phyloP scores from a whole-genome alignment of 2,113 vertebrate species.

The Phalacrocorax aristotelis region DNA sequence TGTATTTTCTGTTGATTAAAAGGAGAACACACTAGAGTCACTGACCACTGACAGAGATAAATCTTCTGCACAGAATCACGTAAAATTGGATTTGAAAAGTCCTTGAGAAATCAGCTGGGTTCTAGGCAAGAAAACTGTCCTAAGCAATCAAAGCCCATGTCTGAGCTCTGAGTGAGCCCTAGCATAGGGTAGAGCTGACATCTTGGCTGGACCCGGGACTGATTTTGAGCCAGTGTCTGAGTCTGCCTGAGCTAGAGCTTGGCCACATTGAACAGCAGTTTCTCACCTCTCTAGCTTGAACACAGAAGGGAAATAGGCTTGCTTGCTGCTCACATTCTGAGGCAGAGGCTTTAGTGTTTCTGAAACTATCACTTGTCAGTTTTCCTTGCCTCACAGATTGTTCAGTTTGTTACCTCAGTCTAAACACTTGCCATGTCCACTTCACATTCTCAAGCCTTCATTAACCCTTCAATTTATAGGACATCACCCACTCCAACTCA shows the following conservation, averaged over 20 bases:
- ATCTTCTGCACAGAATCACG: background rate
- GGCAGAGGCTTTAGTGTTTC: background rate
- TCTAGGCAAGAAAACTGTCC: background rate
- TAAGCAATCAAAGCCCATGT: background rate
- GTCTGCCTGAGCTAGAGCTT: background rate
- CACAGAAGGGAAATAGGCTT: background rate
- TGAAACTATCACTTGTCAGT: background rate
- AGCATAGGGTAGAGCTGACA: background rate
- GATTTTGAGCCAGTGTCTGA: background rate
- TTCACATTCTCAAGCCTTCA: background rate
- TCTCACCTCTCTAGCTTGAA: background rate
- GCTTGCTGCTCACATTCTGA: background rate
- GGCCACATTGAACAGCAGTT: rapidly evolving
- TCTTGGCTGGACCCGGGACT: background rate
- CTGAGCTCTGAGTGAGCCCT: background rate
- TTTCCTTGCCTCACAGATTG: background rate
- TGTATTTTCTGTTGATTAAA: conserved; percentile 6
- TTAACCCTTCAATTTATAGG: background rate
- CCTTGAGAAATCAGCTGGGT: background rate
- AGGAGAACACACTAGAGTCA: background rate
- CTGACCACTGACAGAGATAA: background rate
- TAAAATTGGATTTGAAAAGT: conserved; percentile 17
- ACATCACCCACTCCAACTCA: background rate
- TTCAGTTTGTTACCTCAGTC: background rate
- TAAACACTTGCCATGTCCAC: background rate